Conservation (phyloP, 2,797 vertebrate species). For the Enteromius anoplus region DNA sequence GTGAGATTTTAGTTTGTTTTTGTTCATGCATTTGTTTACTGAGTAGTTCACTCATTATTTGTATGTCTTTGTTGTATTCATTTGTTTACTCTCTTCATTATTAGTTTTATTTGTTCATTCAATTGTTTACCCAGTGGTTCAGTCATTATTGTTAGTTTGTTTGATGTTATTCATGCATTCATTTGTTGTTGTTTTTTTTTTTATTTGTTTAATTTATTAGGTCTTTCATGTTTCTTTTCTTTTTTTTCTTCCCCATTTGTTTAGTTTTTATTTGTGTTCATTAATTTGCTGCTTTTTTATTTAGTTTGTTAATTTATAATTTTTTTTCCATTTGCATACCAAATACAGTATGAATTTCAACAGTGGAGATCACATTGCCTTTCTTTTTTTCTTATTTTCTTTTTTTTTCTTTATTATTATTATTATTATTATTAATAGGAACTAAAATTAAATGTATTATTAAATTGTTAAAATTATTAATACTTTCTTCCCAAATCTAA, state of each 20-base stretch:
- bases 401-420: neutral
- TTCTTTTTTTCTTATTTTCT: too few species aligned
- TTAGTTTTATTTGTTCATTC: neutral
- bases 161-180: neutral
- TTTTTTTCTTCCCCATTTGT: neutral
- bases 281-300: neutral
- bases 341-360: neutral
- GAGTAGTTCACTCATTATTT: neutral
- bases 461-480: neutral
- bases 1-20: neutral
- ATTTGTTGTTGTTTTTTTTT: neutral
- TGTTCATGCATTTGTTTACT: neutral
- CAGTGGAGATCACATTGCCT: neutral
- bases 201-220: neutral
- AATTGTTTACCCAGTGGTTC: neutral
- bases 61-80: neutral
- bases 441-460: too few species aligned
- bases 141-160: neutral
- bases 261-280: neutral
- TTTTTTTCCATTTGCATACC: neutral
- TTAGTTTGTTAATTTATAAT: neutral
- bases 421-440: neutral
- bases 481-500: neutral
- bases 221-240: neutral
- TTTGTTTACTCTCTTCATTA: too few species aligned